Evolutionary conservation across 1,140 invertebrate genomes (phyloP).

Genomic region (Drosophila burlai): DNA sequence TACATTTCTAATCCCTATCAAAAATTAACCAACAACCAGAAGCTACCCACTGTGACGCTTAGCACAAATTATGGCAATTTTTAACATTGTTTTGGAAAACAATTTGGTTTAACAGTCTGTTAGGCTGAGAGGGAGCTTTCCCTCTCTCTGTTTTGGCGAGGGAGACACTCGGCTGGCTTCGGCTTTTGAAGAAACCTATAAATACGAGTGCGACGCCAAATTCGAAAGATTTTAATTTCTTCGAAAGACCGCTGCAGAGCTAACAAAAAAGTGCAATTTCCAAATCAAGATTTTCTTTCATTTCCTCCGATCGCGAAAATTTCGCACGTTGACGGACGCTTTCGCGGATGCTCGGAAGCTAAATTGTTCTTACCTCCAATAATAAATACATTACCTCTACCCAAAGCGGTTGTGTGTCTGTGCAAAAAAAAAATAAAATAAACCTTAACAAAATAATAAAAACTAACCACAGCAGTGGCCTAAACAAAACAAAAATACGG

Average conservation of each 20-base stretch:
- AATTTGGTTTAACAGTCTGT: neutral
- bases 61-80: neutral
- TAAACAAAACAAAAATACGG: slow-evolving; percentile 33
- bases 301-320: slow-evolving; percentile 5
- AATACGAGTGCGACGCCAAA: neutral
- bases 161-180: neutral
- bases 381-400: slow-evolving; percentile 1
- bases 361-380: neutral
- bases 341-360: slow-evolving; percentile 4
- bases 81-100: slow-evolving; percentile 1
- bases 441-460: slow-evolving; percentile 8
- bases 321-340: neutral
- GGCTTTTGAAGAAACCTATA: neutral
- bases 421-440: neutral
- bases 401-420: slow-evolving; percentile 20
- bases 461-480: slow-evolving; percentile 8
- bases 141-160: neutral
- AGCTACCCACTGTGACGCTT: neutral
- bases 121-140: neutral
- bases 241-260: neutral
- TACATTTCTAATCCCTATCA: no score
- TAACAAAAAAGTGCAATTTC: slow-evolving; percentile 2
- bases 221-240: slow-evolving; percentile 7
- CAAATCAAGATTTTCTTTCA: neutral
- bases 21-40: neutral